Base-by-base conservation (phyloP, 2,888 invertebrate genomes). In the Mythimna pallens region DNA sequence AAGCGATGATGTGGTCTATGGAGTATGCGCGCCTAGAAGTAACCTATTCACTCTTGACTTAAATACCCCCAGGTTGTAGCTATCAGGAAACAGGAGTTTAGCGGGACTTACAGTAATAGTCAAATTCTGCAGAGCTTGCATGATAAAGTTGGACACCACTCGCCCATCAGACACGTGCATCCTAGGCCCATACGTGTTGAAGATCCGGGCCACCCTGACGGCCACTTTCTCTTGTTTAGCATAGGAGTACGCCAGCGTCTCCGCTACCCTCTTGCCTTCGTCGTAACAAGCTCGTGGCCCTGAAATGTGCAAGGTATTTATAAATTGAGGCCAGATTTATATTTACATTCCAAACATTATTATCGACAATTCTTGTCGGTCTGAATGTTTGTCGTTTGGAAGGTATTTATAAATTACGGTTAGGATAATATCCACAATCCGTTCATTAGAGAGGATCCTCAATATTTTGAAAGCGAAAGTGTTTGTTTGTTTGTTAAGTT, bases 91-190 rank as follows among this genome's bases (percentile, higher is more conserved):
- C 43, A 47, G 43, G 43, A 47, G 43, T 14, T 50, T 0, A 50
- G n/a, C n/a, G 14, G 25, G 43, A 3, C 97, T 96, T 94, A 99
- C 99, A 6, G 99, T 99, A 70, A 99, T 99, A 5, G 99, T 98
- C 90, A 99, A 97, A 92, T 99, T 98, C 91, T 99, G 98, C 73
- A 99, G 94, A 0, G 99, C 99, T 95, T 99, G 99, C 83, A 99
- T 97, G 83, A 99, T 99, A 90, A 99, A 99, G 96, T 99, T 99
- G 20, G 99, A 99, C 1, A 99, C 99, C 1, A 99, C 99, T 55
- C 99, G 97, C 1, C 99, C 99, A 93, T 99, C 99, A 81, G 99
- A 99, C 97, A 99, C 99, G 90, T 99, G 99, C 99, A 99, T 99
- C 86, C 99, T 96, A 0, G 99, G 99, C 0, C 99, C 99, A 91